Base-by-base conservation (phyloP, 2,888 invertebrate species). In the Dryadula phaetusa region DNA sequence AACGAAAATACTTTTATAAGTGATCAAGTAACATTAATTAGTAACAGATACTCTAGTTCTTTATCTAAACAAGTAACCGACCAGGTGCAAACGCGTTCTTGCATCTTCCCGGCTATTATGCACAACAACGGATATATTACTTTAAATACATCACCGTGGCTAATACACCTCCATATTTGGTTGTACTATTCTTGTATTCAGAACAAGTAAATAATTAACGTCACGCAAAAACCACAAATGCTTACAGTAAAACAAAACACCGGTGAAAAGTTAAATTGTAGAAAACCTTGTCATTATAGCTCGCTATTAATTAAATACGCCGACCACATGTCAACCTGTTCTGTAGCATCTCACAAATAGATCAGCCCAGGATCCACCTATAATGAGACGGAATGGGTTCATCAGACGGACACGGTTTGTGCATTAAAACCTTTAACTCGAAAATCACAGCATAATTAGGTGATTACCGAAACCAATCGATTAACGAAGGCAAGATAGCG, bases 381-480 rank as follows among this genome's bases (percentile, higher is more conserved):
- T 86, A 88, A 88, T 88, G 85, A 88, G 86, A 82, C 82, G 79
- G 84, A 88, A 88, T 82, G 87, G 83, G 81, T 85, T 88, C 89
- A 90, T 91, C 87, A 85, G 82, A 79, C 82, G 79, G 85, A 91
- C 92, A 90, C 85, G 92, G 87, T 90, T 90, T 79, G 86, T 90
- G 88, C 91, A 92, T 92, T 92, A 92, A 88, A 89, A 86, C 82
- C 85, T 85, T 86, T 83, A 86, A 88, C 82, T 86, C 78, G 74
- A 78, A 78, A 82, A 88, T 89, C 90, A 90, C 89, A 88, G 79
- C 81, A 84, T 92, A 92, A 92, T 92, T 89, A 92, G 92, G 85
- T 89, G 88, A 92, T 92, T 92, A 91, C 92, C 92, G 91, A 90
- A 90, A 81, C 92, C 88, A 90, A 92, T 92, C 92, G 92, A 91